Evolutionary conservation across 2,113 vertebrate species (phyloP).

Genomic region (Neodon shergylaensis): DNA sequence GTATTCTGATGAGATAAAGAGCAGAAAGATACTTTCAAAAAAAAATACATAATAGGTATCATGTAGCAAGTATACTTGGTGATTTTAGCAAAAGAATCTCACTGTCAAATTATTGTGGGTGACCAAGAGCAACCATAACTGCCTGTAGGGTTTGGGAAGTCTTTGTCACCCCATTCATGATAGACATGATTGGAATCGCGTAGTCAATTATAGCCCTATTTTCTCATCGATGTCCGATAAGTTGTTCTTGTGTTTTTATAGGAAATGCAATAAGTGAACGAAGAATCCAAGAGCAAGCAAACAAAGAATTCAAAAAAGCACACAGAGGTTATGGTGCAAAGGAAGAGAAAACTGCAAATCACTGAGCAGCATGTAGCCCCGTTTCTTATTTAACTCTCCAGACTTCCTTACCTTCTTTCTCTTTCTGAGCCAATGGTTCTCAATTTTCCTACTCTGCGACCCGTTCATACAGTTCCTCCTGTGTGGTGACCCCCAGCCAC

Average conservation of each 20-base stretch:
- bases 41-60: background rate
- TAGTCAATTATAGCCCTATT: background rate
- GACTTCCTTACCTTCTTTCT: background rate
- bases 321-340: background rate
- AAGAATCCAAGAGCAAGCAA: background rate
- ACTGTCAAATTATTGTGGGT: background rate
- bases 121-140: background rate
- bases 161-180: background rate
- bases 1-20: background rate
- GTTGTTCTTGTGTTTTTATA: background rate
- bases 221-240: background rate
- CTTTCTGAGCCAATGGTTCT: background rate
- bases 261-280: background rate
- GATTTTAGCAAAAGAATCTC: background rate
- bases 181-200: background rate
- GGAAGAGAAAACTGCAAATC: background rate
- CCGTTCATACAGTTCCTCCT: background rate
- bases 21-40: background rate
- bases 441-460: background rate
- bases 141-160: rapidly evolving
- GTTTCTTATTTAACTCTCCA: background rate
- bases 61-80: background rate
- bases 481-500: background rate
- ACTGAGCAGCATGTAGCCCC: background rate
- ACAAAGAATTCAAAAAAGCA: background rate